Base-by-base conservation (phyloP, 2,113 vertebrate genomes). In the Euleptes europaea region DNA sequence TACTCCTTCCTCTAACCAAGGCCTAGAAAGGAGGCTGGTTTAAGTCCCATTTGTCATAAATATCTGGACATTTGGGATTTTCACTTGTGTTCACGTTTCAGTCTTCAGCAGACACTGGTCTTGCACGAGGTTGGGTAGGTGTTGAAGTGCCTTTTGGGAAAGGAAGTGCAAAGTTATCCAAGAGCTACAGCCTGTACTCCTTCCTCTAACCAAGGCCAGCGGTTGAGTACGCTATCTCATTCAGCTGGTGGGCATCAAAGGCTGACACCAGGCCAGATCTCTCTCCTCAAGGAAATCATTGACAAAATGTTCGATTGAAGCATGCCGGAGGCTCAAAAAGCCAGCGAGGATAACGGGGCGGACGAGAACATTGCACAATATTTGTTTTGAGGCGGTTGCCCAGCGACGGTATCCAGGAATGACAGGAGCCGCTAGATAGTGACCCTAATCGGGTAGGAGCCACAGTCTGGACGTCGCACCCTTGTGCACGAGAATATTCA, bases 251-350 rank as follows among this genome's bases (percentile, higher is more conserved):
- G n/a, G 26, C 77, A 80, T 79, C 84, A 85, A 73, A 80, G 69
- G 28, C 66, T 85, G 76, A 70, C 69, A 54, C 63, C 54, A 65
- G 51, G 67, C 57, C 40, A 21, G 19, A n/a, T 38, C 67, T 73
- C 38, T 85, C 54, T 49, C 69, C 57, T 15, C 42, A 70, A 85
- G 67, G 77, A 85, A 85, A 85, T 85, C 28, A 80, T 85, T 80
- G 84, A 80, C 84, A 85, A 85, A 60, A 65, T 73, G 51, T 38
- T 69, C 26, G 69, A 65, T 31, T 49, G 69, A 71, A n/a, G 70
- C 77, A 85, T 73, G 84, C 69, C 69, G 73, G 26, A 17, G 40
- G 69, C 77, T 80, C 44, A 17, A 83, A 63, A 44, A 44, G 54
- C 54, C 69, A 49, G 40, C 51, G 31, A 73, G 54, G 72, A 11